Conservation (phyloP, 2,797 vertebrate species). For the Xenops minutus region DNA sequence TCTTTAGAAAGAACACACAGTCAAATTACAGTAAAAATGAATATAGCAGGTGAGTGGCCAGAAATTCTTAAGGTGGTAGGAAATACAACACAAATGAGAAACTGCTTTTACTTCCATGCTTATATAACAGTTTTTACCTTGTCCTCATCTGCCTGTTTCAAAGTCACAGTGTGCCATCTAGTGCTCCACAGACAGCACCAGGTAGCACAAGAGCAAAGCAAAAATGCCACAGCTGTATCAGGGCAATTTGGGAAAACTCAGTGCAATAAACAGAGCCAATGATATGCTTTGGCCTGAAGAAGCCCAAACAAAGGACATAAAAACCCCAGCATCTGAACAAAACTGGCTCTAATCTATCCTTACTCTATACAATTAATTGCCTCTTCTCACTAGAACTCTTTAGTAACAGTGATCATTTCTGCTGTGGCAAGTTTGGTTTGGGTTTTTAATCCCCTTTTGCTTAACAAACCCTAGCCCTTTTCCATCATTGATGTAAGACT, state of each 20-base stretch:
- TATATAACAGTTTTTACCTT: neutral
- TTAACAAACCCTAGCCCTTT: too few relatives aligned
- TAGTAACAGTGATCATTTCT: neutral
- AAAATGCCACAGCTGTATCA: neutral
- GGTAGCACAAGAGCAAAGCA: neutral
- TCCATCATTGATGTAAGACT: neutral
- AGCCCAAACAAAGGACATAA: neutral
- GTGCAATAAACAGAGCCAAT: neutral
- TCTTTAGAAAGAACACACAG: neutral
- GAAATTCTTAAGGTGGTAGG: neutral
- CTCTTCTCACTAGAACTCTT: neutral
- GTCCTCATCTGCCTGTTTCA: neutral
- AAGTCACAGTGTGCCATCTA: slow-evolving; percentile 73
- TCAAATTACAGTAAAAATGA: neutral
- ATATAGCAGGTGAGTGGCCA: neutral
- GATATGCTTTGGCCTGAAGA: neutral
- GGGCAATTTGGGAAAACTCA: neutral
- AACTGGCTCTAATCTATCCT: neutral
- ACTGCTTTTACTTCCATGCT: neutral
- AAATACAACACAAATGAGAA: neutral
- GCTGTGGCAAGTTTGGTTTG: neutral
- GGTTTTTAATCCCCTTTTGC: neutral
- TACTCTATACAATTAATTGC: neutral
- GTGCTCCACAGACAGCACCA: neutral
- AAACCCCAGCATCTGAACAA: neutral